Evolutionary conservation across 2,888 invertebrate species (phyloP).

Genomic region (Hirtodrosophila cameraria): DNA sequence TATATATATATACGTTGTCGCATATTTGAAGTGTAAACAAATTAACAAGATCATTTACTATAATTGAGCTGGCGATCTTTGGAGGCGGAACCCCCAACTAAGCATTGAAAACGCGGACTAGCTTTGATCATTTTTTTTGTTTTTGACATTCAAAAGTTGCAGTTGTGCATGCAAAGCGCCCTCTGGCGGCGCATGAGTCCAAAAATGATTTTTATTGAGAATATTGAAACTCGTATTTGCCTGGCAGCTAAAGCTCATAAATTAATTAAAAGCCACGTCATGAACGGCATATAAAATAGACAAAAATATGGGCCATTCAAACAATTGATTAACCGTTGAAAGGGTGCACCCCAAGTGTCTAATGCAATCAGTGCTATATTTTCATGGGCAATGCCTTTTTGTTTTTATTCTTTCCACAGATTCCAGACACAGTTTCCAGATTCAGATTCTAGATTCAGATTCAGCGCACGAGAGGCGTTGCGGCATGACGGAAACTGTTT

Average conservation of each 20-base stretch:
- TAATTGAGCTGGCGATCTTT: slow-evolving; percentile 69
- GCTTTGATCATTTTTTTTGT: slow-evolving; percentile 45
- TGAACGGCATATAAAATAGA: slow-evolving; percentile 52
- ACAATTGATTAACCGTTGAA: slow-evolving; percentile 52
- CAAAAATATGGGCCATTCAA: slow-evolving; percentile 47
- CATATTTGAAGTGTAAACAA: slow-evolving; percentile 66
- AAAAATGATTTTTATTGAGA: slow-evolving; percentile 69
- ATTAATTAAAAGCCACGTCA: slow-evolving; percentile 63
- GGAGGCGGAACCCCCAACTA: slow-evolving; percentile 58
- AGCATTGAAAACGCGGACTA: slow-evolving; percentile 30
- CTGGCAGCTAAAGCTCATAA: slow-evolving; percentile 57
- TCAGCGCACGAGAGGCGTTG: slow-evolving; percentile 61
- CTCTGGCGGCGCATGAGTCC: slow-evolving; percentile 40
- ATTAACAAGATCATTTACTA: slow-evolving; percentile 77
- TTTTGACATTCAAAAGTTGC: slow-evolving; percentile 36
- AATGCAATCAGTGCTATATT: slow-evolving; percentile 53
- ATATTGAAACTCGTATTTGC: too few relatives aligned
- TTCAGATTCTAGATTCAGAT: slow-evolving; percentile 51
- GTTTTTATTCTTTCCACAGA: too few relatives aligned
- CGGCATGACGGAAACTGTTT: slow-evolving; percentile 71
- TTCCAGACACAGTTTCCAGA: too few relatives aligned
- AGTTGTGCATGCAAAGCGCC: slow-evolving; percentile 49
- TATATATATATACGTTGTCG: slow-evolving; percentile 43
- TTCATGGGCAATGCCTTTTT: slow-evolving; percentile 48
- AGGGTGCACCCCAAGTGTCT: slow-evolving; percentile 50